These are phyloP conservation scores for Rhopilema esculentum DNA, from an alignment of 30 jellyfish, hydroid and myxozoan species.

Conservation along the genomic window DNA sequence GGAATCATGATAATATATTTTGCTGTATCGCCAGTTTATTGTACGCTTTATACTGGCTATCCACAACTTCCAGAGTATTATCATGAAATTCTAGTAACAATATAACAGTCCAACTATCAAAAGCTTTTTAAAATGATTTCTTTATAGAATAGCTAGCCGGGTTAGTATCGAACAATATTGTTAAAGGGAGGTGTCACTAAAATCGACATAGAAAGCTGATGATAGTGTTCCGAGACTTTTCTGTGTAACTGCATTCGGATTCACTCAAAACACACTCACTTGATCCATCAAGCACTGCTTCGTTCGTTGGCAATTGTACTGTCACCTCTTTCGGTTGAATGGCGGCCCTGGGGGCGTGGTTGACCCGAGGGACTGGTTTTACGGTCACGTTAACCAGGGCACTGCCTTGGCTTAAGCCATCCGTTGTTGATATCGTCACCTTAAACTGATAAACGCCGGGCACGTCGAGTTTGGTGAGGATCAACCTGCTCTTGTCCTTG, in stretches of 20 bases:
- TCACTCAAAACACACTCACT: slow-evolving; percentile 62
- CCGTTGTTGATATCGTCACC: slow-evolving; percentile 64
- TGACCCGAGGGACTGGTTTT: slow-evolving; percentile 81
- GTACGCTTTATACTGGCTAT: too few relatives aligned
- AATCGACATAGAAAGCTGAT: too few relatives aligned
- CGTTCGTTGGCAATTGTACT: slow-evolving; percentile 86
- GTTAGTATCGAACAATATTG: too few relatives aligned
- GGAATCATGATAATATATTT: too few relatives aligned
- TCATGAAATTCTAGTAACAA: too few relatives aligned
- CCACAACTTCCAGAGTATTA: too few relatives aligned
- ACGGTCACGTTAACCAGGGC: slow-evolving; percentile 93
- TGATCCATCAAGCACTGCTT: slow-evolving; percentile 91
- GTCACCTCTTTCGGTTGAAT: slow-evolving; percentile 94
- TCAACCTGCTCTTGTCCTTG: slow-evolving; percentile 72
- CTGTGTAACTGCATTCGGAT: not conserved
- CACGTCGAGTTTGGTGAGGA: slow-evolving; percentile 81
- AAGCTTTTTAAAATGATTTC: too few relatives aligned
- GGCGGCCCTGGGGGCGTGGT: slow-evolving; percentile 98
- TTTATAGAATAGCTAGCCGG: too few relatives aligned
- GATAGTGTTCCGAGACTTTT: too few relatives aligned
- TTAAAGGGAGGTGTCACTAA: too few relatives aligned
- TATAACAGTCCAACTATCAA: too few relatives aligned
- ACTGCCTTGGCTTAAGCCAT: slow-evolving; percentile 74
- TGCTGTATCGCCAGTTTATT: too few relatives aligned
- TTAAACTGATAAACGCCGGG: slow-evolving; percentile 94